A percentile compares a stretch with the other conserved stretches of the same genome.
These are phyloP conservation scores for Cotesia vestalis DNA, from an alignment of 1,140 invertebrate species.

Conservation along the genomic window DNA sequence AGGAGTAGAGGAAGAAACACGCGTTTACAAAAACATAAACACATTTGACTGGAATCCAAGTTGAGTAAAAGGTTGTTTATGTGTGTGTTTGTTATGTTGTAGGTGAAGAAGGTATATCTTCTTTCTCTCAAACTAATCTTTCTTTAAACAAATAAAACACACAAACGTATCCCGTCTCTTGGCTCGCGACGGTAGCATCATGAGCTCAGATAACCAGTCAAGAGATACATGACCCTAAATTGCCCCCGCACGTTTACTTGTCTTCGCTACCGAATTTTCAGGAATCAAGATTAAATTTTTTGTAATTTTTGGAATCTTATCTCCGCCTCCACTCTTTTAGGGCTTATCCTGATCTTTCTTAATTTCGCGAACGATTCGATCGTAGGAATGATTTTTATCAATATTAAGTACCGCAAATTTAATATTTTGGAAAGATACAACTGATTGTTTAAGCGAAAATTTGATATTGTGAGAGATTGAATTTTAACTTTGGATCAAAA, in stretches of 20 bases:
- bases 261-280: conserved; percentile 62
- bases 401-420: too few relatives aligned
- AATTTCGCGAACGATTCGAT: too few relatives aligned
- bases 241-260: conserved; percentile 52
- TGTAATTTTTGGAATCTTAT: conserved; percentile 46
- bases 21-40: conserved; percentile 40
- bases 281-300: conserved; percentile 50
- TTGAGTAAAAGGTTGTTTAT: neutral
- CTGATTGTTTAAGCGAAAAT: too few relatives aligned
- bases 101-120: conserved; percentile 20
- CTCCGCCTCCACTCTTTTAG: too few relatives aligned
- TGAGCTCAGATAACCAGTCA: conserved; percentile 57
- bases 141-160: neutral
- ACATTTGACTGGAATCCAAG: conserved; percentile 27
- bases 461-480: too few relatives aligned
- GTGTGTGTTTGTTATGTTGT: conserved; percentile 14
- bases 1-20: neutral
- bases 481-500: too few relatives aligned
- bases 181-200: conserved; percentile 58
- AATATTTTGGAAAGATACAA: too few relatives aligned
- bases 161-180: conserved; percentile 35
- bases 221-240: conserved; percentile 57
- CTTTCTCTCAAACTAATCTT: conserved; percentile 5
- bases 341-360: too few relatives aligned
- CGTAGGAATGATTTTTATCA: too few relatives aligned